These are phyloP conservation scores for Ramphastos sulfuratus DNA, from an alignment of 2,113 vertebrate species.

Conservation along the genomic window DNA sequence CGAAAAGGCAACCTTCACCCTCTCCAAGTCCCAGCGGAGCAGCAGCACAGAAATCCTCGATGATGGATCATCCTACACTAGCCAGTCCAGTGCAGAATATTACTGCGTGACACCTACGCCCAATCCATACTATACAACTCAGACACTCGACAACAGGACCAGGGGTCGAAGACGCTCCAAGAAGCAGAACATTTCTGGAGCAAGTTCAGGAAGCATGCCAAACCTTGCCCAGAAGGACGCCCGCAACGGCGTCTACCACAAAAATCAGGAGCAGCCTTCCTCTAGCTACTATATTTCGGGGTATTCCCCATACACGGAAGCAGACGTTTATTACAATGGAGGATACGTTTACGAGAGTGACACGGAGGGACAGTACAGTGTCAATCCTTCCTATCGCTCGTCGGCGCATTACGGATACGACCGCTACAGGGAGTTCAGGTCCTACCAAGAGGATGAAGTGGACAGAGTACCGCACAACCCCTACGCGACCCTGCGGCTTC, in stretches of 20 bases:
- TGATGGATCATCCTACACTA: slow-evolving; percentile 94
- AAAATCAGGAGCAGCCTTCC: slow-evolving; percentile 76
- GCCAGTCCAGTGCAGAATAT: slow-evolving; percentile 93
- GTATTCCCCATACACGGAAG: slow-evolving; percentile 78
- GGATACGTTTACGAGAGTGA: slow-evolving; percentile 87
- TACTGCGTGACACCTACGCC: slow-evolving; percentile 70
- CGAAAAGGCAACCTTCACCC: slow-evolving; percentile 71
- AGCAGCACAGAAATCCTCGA: slow-evolving; percentile 95
- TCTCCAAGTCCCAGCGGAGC: slow-evolving; percentile 84
- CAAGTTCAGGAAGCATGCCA: slow-evolving; percentile 94
- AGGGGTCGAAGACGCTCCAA: slow-evolving; percentile 83
- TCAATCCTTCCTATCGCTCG: slow-evolving; percentile 85
- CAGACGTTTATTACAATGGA: slow-evolving; percentile 79
- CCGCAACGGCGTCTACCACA: slow-evolving; percentile 76
- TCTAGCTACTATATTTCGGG: slow-evolving; percentile 88
- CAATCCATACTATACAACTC: slow-evolving; percentile 76
- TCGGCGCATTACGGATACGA: slow-evolving; percentile 79
- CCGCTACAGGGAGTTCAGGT: slow-evolving; percentile 69
- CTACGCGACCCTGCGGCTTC: slow-evolving; percentile 89
- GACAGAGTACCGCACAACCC: slow-evolving; percentile 84
- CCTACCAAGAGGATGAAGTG: slow-evolving; percentile 81
- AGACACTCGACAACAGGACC: slow-evolving; percentile 79
- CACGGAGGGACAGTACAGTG: slow-evolving; percentile 90
- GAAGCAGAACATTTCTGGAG: slow-evolving; percentile 82
- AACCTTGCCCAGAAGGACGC: slow-evolving; percentile 88